Evolutionary conservation across 2,888 invertebrate species (phyloP).

Genomic region (Pseudanteris insignis): DNA sequence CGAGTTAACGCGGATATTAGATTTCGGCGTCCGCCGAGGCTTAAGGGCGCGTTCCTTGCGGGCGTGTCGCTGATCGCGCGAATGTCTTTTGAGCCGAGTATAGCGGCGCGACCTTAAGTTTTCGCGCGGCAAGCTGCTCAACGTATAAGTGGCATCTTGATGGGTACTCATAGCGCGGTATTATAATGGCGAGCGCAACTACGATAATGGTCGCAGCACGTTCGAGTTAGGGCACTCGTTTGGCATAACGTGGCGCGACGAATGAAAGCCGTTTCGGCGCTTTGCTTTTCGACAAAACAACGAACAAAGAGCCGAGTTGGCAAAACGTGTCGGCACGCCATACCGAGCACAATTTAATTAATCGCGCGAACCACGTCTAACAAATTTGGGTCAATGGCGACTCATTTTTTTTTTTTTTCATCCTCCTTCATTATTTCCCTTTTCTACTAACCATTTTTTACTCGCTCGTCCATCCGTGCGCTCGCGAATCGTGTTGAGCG

Average conservation of each 20-base stretch:
- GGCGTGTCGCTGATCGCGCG: conserved; percentile 5
- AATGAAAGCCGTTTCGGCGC: conserved; percentile 26
- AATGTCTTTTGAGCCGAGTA: conserved; percentile 18
- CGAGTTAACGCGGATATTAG: too few relatives aligned
- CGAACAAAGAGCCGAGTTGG: conserved; percentile 9
- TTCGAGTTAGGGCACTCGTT: conserved; percentile 37
- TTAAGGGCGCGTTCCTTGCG: conserved; percentile 10
- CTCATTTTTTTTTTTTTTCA: conserved; percentile 13
- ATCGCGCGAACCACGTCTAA: conserved; percentile 19
- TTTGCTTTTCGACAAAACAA: conserved; percentile 27
- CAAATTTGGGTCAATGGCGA: conserved; percentile 22
- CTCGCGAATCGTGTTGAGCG: too few relatives aligned
- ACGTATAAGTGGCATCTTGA: too few relatives aligned
- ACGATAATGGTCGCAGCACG: conserved; percentile 27
- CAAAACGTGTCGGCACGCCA: conserved; percentile 11
- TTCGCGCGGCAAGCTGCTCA: conserved; percentile 31
- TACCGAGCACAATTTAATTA: conserved; percentile 22
- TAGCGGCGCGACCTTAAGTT: conserved; percentile 30
- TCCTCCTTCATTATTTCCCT: too few relatives aligned
- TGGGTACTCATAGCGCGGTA: conserved; percentile 35
- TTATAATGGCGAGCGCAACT: conserved; percentile 44
- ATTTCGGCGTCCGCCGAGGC: too few relatives aligned
- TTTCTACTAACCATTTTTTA: too few relatives aligned
- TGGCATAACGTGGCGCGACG: conserved; percentile 13
- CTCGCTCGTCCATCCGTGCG: too few relatives aligned